Evolutionary conservation across 2,113 vertebrate species (phyloP), one percentile per base, ranked within the genome.

Genomic region (Saccopteryx leptura): DNA sequence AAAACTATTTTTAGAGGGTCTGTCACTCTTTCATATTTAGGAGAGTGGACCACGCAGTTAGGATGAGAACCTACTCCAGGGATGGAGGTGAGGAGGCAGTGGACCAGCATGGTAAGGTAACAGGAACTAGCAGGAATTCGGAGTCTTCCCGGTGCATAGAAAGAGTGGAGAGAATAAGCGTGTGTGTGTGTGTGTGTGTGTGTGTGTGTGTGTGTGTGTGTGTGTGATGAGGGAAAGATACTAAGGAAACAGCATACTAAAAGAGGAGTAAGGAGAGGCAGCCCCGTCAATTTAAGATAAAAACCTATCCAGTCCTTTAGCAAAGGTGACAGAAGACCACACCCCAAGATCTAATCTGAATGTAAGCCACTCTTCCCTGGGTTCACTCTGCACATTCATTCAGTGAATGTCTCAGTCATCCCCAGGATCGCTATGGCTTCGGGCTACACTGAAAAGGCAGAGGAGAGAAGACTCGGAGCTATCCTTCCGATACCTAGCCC

Each of bases 281-380:
- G 19, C 19, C 54, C 31, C 8, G 9, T 60, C 39, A n/a, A 2
- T 61, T 81, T 2, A 72, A 68, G 18, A 4, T 54, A 13, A 63
- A 31, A 31, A 21, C 19, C 50, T 28, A 9, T 19, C 9, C 31
- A 18, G 3, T 28, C 48, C 26, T 33, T 68, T 23, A 58, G 54
- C n/a, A 28, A 31, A 26, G 3, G 9, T 19, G 65, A 26, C 19
- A 26, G 69, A 50, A 11, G 85, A 31, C 18, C 23, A 39, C 26
- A 1, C 46, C 33, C 4, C 14, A 15, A 17, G 1, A 7, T 9
- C 15, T 23, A 15, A 15, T 2, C 11, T 19, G 63, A 24, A 28
- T 28, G 19, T 10, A 19, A 48, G 18, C 68, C 28, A 3, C 19
- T 7, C 21, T 1, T 28, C 0, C 2, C 68, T 2, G 1, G 2